Base-by-base conservation (phyloP, 1,140 invertebrate genomes). In the Drosophila arizonae region DNA sequence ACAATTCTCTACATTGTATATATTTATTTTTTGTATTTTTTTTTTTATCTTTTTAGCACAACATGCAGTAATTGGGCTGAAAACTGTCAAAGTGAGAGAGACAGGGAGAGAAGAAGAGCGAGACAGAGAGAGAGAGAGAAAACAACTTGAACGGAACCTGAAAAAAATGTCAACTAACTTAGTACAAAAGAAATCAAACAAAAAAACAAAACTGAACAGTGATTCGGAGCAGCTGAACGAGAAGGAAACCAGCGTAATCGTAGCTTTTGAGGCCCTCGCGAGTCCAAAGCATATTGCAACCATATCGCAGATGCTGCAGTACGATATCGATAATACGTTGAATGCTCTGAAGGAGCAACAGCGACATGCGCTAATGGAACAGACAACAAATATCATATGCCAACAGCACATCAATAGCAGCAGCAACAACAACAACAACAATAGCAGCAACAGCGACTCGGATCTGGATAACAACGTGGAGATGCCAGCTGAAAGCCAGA, bases 311-410 rank as follows among this genome's bases (percentile, higher is more conserved):
- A 86, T 91, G 73, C 72, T 90, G 64, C 88, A 91, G 73, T 91
- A 91, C 80, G 86, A 91, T 72, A 91, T 91, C 58, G 90, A 91
- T 72, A 91, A 91, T 45, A 90, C 90, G n/a, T 63, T 91, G 69
- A 91, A 91, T 80, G 85, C 90, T 24, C 79, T 91, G 55, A 88
- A 90, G 64, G 88, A 91, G 65, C 79, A 88, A 60, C 51, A 76
- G 50, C 68, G 56, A 17, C 60, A 86, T 81, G 65, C 76, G 60
- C 52, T 68, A 58, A 76, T 64, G 63, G 72, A 78, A 10, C 26
- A 55, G 55, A 39, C 50, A 41, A 15, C 21, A 26, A 45, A 36
- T 21, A 45, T 17, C 26, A 63, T 17, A 52, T 10, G 24, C 24
- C 36, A 55, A 46, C 13, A 41, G 26, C 11, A 24, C 1, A 43